phyloP scores from a whole-genome alignment of 2,888 invertebrate species.

The Xestobium rufovillosum region DNA sequence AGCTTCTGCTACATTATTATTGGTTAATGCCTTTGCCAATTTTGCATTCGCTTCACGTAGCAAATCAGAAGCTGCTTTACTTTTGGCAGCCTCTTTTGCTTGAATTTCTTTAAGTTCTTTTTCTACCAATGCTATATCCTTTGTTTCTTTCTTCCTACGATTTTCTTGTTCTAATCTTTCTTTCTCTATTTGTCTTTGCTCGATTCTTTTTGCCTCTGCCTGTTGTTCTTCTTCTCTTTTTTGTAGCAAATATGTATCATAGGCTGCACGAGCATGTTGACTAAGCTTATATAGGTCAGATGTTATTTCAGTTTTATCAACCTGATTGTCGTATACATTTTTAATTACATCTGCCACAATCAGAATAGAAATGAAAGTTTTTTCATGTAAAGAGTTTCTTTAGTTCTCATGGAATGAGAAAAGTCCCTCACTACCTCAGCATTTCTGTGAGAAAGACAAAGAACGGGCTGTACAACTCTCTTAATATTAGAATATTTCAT shows the following conservation, averaged over 20 bases:
- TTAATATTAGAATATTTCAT: constrained; percentile 1
- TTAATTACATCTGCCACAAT: neutral
- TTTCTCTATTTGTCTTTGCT: neutral
- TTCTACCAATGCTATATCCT: neutral
- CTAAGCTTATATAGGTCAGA: neutral
- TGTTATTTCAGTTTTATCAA: neutral
- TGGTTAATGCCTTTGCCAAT: constrained; percentile 1
- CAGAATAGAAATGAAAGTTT: neutral
- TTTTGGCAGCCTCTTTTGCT: neutral
- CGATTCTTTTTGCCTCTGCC: neutral
- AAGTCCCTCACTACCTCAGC: neutral
- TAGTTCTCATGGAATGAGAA: neutral
- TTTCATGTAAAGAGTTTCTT: constrained; percentile 1
- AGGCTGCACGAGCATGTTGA: neutral
- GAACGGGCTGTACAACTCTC: neutral
- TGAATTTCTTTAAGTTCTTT: neutral
- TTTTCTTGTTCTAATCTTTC: neutral
- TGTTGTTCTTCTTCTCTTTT: no score
- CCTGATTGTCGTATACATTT: neutral
- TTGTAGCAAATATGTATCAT: constrained; percentile 1
- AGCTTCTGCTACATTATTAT: no score
- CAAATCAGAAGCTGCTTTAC: neutral
- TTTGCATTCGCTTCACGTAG: neutral
- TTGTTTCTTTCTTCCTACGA: neutral
- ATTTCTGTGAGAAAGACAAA: constrained; percentile 3